Percentiles rank a stretch among this genome's conserved stretches.
Conservation (phyloP, 2,797 vertebrate genomes). For the Tenualosa ilisha region DNA sequence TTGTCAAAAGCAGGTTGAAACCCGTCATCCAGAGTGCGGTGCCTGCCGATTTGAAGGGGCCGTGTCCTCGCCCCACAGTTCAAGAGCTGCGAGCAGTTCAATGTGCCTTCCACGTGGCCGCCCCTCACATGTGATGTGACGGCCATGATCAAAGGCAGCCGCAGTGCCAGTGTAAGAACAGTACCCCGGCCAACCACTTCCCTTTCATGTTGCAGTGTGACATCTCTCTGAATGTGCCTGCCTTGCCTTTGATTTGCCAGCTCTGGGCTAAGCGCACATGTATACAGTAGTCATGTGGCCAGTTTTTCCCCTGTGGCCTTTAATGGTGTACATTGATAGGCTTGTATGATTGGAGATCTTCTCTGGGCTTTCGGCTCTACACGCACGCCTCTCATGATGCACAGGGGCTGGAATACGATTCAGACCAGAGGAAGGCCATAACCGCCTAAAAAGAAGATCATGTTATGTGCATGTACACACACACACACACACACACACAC, state of each 20-base stretch:
- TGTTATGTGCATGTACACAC: neutral
- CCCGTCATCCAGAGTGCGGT: neutral
- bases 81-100: neutral
- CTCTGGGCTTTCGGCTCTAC: neutral
- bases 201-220: slow-evolving; percentile 15
- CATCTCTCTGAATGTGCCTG: neutral
- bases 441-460: neutral
- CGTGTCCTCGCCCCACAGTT: neutral
- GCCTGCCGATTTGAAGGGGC: neutral
- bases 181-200: slow-evolving; percentile 5
- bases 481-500: neutral
- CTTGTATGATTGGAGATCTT: neutral
- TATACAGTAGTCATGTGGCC: neutral
- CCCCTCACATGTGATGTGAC: neutral
- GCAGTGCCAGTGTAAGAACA: neutral
- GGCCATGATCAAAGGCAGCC: slow-evolving; percentile 6
- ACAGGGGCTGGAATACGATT: neutral
- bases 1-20: neutral
- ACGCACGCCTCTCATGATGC: neutral
- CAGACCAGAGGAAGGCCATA: neutral
- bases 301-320: neutral
- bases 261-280: neutral
- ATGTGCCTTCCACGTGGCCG: neutral
- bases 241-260: neutral
- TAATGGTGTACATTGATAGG: neutral